A percentile compares a stretch with the other conserved stretches of the same genome.
Evolutionary conservation across 2,888 invertebrate species (phyloP).

Genomic region (Empis stercorea): DNA sequence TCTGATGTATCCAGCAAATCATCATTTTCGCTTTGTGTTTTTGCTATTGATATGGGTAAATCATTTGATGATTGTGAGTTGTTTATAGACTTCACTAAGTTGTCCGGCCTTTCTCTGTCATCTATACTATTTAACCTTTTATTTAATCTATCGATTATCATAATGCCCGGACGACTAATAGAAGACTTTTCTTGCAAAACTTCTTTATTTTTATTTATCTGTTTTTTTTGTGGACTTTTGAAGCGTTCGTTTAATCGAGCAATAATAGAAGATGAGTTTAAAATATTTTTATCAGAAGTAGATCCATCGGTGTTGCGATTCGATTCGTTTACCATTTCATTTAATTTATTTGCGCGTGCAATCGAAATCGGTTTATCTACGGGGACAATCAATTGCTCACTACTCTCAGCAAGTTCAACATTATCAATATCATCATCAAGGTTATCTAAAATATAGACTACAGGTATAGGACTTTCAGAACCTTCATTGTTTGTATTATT

Average conservation of each 20-base stretch:
- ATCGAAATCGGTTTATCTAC: background rate
- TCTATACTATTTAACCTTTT: background rate
- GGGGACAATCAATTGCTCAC: background rate
- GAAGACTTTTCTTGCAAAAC: no score
- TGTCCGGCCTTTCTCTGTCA: no score
- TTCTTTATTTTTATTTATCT: background rate
- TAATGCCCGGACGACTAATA: background rate
- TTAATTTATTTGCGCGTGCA: background rate
- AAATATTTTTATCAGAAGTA: background rate
- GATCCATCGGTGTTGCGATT: no score
- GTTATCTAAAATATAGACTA: background rate
- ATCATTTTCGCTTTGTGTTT: background rate
- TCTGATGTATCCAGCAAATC: constrained; percentile 1
- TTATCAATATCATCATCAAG: background rate
- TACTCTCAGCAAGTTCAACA: background rate
- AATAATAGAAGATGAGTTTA: background rate
- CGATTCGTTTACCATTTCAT: background rate
- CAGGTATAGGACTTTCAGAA: background rate
- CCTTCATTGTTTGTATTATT: constrained; percentile 3
- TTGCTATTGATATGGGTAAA: no score
- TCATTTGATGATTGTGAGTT: no score
- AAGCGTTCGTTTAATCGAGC: background rate
- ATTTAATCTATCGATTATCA: background rate
- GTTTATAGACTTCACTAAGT: no score
- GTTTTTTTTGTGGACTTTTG: background rate